phyloP scores from a whole-genome alignment of 1,140 invertebrate genomes.

The Drosophila parvula region DNA sequence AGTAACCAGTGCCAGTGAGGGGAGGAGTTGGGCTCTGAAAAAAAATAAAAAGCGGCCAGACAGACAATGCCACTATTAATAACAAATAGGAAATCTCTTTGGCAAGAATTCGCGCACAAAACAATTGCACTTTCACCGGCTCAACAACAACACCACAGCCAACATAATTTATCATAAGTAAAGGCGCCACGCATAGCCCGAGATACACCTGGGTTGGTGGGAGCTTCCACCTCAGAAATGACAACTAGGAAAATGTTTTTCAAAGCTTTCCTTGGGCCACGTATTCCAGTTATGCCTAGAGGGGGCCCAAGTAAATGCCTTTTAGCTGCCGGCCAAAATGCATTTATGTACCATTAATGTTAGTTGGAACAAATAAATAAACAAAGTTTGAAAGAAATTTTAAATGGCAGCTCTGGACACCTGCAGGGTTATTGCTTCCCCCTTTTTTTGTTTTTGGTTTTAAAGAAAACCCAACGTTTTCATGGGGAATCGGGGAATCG shows the following conservation, averaged over 20 bases:
- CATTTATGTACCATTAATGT: conserved; percentile 13
- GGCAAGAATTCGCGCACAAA: conserved; percentile 64
- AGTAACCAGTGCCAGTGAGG: conserved; percentile 11
- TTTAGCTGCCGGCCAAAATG: conserved; percentile 26
- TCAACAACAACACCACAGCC: conserved; percentile 32
- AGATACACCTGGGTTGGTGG: conserved; percentile 44
- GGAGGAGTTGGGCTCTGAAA: conserved; percentile 23
- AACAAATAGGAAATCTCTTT: conserved; percentile 67
- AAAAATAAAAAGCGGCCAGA: conserved; percentile 28
- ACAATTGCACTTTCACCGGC: conserved; percentile 74
- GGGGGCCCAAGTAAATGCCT: conserved; percentile 15
- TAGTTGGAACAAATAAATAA: conserved; percentile 13
- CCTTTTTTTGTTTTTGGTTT: neutral
- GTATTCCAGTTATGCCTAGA: conserved; percentile 24
- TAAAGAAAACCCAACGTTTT: conserved; percentile 1
- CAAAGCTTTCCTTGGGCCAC: conserved; percentile 33
- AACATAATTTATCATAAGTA: conserved; percentile 77
- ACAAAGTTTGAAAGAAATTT: conserved; percentile 7
- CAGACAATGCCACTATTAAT: conserved; percentile 60
- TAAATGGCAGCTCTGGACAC: conserved; percentile 4
- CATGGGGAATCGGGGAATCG: conserved; percentile 33
- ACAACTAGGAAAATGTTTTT: conserved; percentile 68
- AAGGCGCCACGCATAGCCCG: conserved; percentile 47
- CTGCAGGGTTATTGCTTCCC: conserved; percentile 20
- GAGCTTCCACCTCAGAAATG: conserved; percentile 58